Evolutionary conservation across 2,888 invertebrate species (phyloP), one percentile per base, ranked within the genome.

Genomic region (Cryptocheilus praepositus): DNA sequence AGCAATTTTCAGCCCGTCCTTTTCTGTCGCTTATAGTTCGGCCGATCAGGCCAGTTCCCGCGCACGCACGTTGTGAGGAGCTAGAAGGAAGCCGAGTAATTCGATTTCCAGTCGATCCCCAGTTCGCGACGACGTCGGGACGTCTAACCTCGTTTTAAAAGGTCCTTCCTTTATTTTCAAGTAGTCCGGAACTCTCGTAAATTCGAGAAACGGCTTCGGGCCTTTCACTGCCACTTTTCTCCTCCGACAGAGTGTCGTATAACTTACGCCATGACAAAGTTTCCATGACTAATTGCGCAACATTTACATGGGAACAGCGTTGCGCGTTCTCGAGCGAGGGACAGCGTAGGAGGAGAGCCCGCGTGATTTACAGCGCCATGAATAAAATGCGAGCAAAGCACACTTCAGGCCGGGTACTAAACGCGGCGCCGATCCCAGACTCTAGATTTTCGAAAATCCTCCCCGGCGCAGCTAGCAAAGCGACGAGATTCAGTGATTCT

Each of bases 251-350:
- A 36, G 54, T 46, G 57, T 56, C 67, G 60, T 66, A 70, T 64
- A 72, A 70, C 66, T 64, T 64, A 65, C 63, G 61, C 64, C 36
- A 61, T 64, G 66, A 66, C 70, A 73, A 71, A 71, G 62, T 71
- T 73, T 67, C 65, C 67, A 61, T 61, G 74, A 66, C 64, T 67
- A 73, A 74, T 73, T 73, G 67, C 70, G 63, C 54, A 64, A 65
- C 70, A 74, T 73, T 73, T 74, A 67, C 62, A 70, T 62, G 64
- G 67, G 53, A 70, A 67, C 60, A 61, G 55, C 56, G 61, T 73
- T 67, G 19, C 25, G 36, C 36, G 36, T 36, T 36, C 36, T 36
- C 36, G 36, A 36, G 36, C 36, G 36, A 36, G 36, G 36, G 36
- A 36, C 36, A 36, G 36, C 36, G 36, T 36, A 46, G 52, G 18